Evolutionary conservation across 2,797 vertebrate genomes (phyloP), one percentile per base, ranked within the genome.

Genomic region (Epinephelus awoara): DNA sequence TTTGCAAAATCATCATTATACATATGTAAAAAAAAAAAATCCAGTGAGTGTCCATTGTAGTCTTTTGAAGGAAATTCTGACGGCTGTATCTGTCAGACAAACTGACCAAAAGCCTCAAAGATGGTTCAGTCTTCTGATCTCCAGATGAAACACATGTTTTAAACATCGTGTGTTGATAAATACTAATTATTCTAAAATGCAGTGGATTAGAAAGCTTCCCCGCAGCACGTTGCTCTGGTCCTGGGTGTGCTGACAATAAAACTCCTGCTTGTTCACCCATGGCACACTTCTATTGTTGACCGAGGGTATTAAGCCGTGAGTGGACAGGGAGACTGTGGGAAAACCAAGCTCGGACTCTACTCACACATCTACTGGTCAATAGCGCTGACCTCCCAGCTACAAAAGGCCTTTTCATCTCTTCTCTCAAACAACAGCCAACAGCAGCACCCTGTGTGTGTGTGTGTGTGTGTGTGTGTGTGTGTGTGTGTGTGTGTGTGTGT

Each of bases 251-350:
- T 46, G 62, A 90, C 85, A 90, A 83, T 84, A 85, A 91, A 92
- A 85, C 75, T 74, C 62, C 85, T 88, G 90, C 89, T 89, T 92
- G 85, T 84, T 90, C 89, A 90, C 71, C 89, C 86, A 91, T 91
- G 96, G 95, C 97, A 98, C 97, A 96, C 96, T 95, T 96, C 95
- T 92, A 94, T 96, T 97, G 94, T 95, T 95, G 61, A 89, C 83
- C 0, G 83, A 93, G 93, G 96, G 94, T 92, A 95, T 95, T 82
- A 85, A 88, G 91, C 93, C 27, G 76, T 94, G 95, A 96, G 97
- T 95, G 91, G 95, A 87, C 82, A 89, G 91, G 88, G 83, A 85
- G 96, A 91, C 95, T 97, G 97, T 97, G 97, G 96, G 97, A 97
- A 97, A 96, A 93, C 94, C 92, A 87, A 89, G 89, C 85, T 83